Evolutionary conservation across 2,797 vertebrate species (phyloP), one percentile per base, ranked within the genome.

Genomic region (Potorous gilbertii): DNA sequence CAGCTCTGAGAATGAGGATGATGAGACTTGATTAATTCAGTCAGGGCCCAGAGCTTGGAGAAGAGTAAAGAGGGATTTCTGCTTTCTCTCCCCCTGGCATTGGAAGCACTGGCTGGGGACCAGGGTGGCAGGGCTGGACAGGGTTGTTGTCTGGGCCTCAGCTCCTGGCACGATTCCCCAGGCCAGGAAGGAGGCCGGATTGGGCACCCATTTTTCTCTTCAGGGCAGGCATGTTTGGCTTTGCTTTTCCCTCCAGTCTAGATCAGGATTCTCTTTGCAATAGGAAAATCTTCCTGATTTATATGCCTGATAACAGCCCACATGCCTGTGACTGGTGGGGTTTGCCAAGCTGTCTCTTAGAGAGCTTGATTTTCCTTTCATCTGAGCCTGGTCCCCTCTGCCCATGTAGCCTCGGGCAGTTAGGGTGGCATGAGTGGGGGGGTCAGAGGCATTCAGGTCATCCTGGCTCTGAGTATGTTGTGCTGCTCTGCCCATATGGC

Each of bases 41-140:
- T 81, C n/a, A 24, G 66, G 8, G n/a, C 6, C n/a, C 5, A 40
- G 66, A 40, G 18, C n/a, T 16, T 24, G 0, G n/a, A 40, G n/a
- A 46, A 46, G n/a, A 81, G 66, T 4, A 81, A 5, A 0, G 2
- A 24, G 18, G 66, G 66, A 24, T 81, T 81, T 24, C 62, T n/a
- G 66, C n/a, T n/a, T 40, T n/a, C 21, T 46, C 16, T 8, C 6
- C 29, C 31, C 31, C 34, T 34, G 59, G 31, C 59, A 1, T 62
- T 5, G 1, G 59, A 34, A 62, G 59, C 1, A 3, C 59, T 34
- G 57, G 29, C 3, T 31, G 57, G 57, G 57, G 28, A 59, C 29
- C 1, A 0, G 29, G 57, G 57, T 0, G 0, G 57, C 29, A 59
- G 31, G n/a, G 18, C 8, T 24, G 16, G 34, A 5, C 5, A 4